These are phyloP conservation scores for Trachelus stipa DNA, from an alignment of 2,888 invertebrate species.

Conservation along the genomic window DNA sequence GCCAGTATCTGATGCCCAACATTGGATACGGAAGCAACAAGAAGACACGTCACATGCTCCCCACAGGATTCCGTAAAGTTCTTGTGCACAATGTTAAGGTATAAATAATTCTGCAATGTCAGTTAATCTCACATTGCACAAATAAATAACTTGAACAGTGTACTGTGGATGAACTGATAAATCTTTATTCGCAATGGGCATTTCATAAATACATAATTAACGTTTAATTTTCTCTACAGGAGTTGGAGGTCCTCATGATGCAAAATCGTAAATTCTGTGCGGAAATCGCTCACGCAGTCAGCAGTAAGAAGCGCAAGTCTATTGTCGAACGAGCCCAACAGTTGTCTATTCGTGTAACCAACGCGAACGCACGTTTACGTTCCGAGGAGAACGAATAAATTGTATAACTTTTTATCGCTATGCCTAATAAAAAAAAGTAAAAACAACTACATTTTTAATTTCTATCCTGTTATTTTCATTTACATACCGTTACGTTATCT, in stretches of 20 bases:
- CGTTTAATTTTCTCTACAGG: slow-evolving; percentile 70
- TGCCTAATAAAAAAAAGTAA: not conserved
- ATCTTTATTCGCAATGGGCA: not conserved
- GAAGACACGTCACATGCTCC: slow-evolving; percentile 95
- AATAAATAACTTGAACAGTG: not conserved
- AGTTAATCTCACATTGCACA: not conserved
- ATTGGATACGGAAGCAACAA: slow-evolving; percentile 98
- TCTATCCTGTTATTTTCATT: not conserved
- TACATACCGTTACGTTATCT: not conserved
- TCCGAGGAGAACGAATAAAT: slow-evolving; percentile 98
- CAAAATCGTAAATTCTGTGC: slow-evolving; percentile 97
- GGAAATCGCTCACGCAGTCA: slow-evolving; percentile 97
- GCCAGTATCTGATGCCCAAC: slow-evolving; percentile 98
- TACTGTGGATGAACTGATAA: not conserved
- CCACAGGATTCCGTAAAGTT: slow-evolving; percentile 98
- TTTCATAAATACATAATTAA: not conserved
- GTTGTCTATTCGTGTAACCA: slow-evolving; percentile 94
- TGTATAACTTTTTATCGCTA: slow-evolving; percentile 17
- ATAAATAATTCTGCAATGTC: slow-evolving; percentile 31
- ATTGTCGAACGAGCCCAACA: slow-evolving; percentile 98
- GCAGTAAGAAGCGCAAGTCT: slow-evolving; percentile 95
- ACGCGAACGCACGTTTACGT: slow-evolving; percentile 94
- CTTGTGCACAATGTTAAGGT: slow-evolving; percentile 88
- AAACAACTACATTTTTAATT: not conserved
- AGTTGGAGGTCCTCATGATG: slow-evolving; percentile 98